These are phyloP conservation scores for Prochilodus magdalenae DNA, from an alignment of 2,113 vertebrate genomes.

Conservation along the genomic window DNA sequence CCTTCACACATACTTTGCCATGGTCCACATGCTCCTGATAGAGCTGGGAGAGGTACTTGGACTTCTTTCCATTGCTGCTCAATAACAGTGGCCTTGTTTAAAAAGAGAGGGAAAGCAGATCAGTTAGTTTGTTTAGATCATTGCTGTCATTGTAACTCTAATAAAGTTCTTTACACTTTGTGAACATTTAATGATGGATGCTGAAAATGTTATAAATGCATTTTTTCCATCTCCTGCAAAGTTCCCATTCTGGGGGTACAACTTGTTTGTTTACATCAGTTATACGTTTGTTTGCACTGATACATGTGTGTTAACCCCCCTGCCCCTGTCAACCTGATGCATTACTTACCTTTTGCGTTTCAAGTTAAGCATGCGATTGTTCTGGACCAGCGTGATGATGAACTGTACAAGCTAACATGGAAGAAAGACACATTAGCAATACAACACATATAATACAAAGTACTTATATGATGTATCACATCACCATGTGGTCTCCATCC, in stretches of 20 bases:
- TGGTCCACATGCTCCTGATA: constrained; percentile 86
- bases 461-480: too few relatives aligned
- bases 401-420: constrained; percentile 91
- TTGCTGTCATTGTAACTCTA: too few relatives aligned
- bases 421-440: neutral
- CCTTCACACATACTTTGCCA: constrained; percentile 77
- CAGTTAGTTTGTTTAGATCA: neutral
- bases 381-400: constrained; percentile 93
- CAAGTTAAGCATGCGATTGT: constrained; percentile 91
- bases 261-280: too few relatives aligned
- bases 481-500: neutral
- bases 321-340: neutral
- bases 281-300: too few relatives aligned
- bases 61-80: constrained; percentile 89
- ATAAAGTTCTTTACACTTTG: neutral
- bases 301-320: neutral
- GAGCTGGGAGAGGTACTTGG: constrained; percentile 89
- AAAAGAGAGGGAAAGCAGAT: neutral
- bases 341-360: constrained; percentile 91
- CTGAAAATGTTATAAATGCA: too few relatives aligned
- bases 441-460: neutral
- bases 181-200: too few relatives aligned
- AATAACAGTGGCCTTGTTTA: constrained; percentile 85
- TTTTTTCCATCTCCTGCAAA: neutral
- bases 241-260: neutral